phyloP scores from a whole-genome alignment of 2,888 invertebrate species.

The Phaedon cochleariae region DNA sequence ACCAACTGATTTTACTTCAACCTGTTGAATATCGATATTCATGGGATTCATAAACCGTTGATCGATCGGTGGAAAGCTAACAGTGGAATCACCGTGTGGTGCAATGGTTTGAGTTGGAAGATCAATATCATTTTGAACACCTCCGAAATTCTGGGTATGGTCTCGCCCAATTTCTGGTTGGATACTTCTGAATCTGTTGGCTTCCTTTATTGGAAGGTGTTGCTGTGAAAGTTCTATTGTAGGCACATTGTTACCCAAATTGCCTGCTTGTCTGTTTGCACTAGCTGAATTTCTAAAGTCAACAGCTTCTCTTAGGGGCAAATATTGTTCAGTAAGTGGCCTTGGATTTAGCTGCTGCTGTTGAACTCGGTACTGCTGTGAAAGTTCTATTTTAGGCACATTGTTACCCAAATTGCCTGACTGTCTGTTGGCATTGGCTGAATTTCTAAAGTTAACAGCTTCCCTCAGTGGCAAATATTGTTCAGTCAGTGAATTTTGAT shows the following conservation, averaged over 20 bases:
- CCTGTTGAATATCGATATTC: conserved; percentile 31
- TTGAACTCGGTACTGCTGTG: conserved; percentile 35
- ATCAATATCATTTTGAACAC: not conserved
- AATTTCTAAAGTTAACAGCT: conserved; percentile 24
- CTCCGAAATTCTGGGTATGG: not conserved
- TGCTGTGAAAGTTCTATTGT: conserved; percentile 20
- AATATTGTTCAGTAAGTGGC: conserved; percentile 28
- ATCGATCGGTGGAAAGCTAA: not conserved
- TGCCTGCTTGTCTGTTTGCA: conserved; percentile 11
- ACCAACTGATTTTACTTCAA: conserved; percentile 30
- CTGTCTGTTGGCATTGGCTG: conserved; percentile 3
- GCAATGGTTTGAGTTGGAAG: not conserved
- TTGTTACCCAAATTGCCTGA: conserved; percentile 26
- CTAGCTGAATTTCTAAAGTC: conserved; percentile 21
- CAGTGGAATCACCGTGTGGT: not conserved
- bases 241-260: conserved; percentile 22
- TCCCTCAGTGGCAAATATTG: conserved; percentile 33
- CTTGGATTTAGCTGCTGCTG: too few species aligned
- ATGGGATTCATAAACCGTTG: not conserved
- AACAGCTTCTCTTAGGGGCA: conserved; percentile 28
- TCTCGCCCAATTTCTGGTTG: not conserved
- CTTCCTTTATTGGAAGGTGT: conserved; percentile 36
- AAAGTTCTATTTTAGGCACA: not conserved
- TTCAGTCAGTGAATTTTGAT: conserved; percentile 18
- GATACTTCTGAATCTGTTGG: conserved; percentile 22